These are phyloP conservation scores for Enoplosus armatus DNA, from an alignment of 2,797 vertebrate genomes.

Conservation along the genomic window DNA sequence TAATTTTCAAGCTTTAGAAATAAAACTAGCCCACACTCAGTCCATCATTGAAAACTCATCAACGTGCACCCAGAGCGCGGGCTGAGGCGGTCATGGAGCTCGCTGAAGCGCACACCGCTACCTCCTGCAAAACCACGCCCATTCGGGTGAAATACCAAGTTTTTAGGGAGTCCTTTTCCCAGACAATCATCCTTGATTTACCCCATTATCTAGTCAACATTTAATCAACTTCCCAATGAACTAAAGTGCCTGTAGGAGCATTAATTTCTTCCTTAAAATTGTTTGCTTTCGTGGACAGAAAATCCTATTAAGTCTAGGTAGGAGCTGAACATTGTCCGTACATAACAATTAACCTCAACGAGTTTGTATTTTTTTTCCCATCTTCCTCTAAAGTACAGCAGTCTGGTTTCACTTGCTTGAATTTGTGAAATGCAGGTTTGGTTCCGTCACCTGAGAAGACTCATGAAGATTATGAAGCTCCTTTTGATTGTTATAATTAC, in stretches of 20 bases:
- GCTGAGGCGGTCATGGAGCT: no score
- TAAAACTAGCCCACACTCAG: no score
- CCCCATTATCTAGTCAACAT: conserved; percentile 27
- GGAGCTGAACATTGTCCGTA: conserved; percentile 7
- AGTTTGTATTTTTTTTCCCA: background rate
- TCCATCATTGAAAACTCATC: no score
- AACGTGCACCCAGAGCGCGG: no score
- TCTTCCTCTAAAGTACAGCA: background rate
- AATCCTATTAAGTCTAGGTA: conserved; percentile 48
- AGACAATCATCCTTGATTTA: conserved; percentile 29
- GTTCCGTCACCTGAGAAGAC: conserved; percentile 15
- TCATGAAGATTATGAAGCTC: conserved; percentile 16
- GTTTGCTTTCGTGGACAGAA: conserved; percentile 52
- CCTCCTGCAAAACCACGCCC: no score
- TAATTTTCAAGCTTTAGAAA: no score
- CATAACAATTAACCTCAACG: background rate
- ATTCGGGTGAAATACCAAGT: no score
- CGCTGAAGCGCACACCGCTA: no score
- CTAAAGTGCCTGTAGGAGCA: conserved; percentile 45
- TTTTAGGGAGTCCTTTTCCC: no score
- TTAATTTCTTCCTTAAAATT: conserved; percentile 48
- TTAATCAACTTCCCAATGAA: conserved; percentile 68
- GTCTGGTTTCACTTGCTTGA: background rate
- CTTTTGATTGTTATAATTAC: conserved; percentile 34
- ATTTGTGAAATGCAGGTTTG: background rate